Conservation (phyloP, 1,140 invertebrate genomes). For the Lutraria rhynchaena region DNA sequence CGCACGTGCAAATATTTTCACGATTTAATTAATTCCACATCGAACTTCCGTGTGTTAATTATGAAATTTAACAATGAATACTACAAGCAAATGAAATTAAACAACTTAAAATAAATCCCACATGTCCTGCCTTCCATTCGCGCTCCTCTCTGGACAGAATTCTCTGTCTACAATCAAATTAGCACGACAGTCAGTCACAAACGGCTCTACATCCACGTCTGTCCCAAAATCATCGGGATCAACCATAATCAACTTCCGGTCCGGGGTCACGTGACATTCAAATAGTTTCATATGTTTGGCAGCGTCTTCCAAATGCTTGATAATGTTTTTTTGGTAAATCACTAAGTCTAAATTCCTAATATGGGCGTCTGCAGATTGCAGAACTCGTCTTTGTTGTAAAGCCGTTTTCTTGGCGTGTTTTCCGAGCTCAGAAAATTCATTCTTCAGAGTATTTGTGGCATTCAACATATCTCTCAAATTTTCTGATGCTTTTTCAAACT, state of each 20-base stretch:
- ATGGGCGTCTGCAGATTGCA: background rate
- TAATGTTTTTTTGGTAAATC: constrained; percentile 18
- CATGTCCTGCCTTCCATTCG: too few species aligned
- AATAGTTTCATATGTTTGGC: constrained; percentile 13
- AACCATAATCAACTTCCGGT: background rate
- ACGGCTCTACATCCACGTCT: background rate
- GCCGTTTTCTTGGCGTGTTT: background rate
- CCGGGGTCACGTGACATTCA: constrained; percentile 6
- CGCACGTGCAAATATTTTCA: too few species aligned
- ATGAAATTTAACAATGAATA: too few species aligned
- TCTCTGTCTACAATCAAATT: background rate
- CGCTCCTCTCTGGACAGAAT: too few species aligned
- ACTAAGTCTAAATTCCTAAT: background rate
- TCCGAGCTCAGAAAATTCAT: background rate
- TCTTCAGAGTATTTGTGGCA: background rate
- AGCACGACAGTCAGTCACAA: background rate
- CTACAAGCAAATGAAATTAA: too few species aligned
- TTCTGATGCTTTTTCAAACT: background rate
- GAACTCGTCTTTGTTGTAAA: background rate
- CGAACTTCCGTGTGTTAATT: too few species aligned
- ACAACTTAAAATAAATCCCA: too few species aligned
- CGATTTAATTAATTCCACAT: too few species aligned
- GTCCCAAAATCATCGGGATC: background rate
- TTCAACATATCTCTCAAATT: background rate
- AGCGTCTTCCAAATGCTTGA: background rate